Conservation (phyloP, 2,888 invertebrate species). For the Acronicta aceris region DNA sequence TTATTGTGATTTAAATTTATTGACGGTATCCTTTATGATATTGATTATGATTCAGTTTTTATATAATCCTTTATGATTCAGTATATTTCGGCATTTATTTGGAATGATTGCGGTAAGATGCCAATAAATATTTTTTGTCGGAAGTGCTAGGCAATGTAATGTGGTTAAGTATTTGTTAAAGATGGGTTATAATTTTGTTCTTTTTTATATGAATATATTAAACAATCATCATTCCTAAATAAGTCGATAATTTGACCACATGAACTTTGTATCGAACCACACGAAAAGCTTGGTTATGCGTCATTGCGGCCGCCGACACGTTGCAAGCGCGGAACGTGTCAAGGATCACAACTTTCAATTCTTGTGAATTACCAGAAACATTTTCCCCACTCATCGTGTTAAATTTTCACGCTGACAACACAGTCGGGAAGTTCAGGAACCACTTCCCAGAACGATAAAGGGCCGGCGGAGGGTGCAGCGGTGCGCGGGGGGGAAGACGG, state of each 20-base stretch:
- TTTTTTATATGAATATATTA: neutral
- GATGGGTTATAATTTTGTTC: too few species aligned
- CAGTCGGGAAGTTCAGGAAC: constrained; percentile 88
- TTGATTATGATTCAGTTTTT: too few species aligned
- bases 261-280: constrained; percentile 62
- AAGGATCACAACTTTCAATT: constrained; percentile 84
- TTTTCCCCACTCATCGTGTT: constrained; percentile 66
- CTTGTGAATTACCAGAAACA: constrained; percentile 42
- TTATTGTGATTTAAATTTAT: constrained; percentile 13
- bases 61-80: too few species aligned
- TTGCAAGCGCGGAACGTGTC: constrained; percentile 70
- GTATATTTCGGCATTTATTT: too few species aligned
- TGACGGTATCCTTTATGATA: constrained; percentile 30
- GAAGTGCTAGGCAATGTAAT: constrained; percentile 1
- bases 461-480: constrained; percentile 71
- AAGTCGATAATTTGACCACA: constrained; percentile 47
- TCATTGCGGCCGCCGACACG: constrained; percentile 69
- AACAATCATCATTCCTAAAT: constrained; percentile 1
- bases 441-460: constrained; percentile 89
- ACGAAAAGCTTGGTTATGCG: constrained; percentile 74
- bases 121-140: neutral
- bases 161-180: neutral
- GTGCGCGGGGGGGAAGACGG: constrained; percentile 70
- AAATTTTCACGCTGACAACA: constrained; percentile 74
- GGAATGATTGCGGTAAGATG: constrained; percentile 2